phyloP scores from a whole-genome alignment of 2,797 vertebrate genomes.

The Menidia menidia region DNA sequence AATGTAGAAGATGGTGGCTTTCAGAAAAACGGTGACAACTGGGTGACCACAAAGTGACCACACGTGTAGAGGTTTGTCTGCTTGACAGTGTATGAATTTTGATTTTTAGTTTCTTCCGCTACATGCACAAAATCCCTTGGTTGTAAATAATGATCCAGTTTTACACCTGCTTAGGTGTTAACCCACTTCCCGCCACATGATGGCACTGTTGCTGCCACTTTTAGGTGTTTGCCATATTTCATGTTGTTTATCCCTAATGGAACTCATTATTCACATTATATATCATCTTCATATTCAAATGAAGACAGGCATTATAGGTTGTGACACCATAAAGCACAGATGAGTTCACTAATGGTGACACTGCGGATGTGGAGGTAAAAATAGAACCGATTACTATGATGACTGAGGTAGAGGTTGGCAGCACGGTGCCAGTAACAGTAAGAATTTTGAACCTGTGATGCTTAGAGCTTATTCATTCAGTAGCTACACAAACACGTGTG shows the following conservation, averaged over 20 bases:
- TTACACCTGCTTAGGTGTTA: neutral
- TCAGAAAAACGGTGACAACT: too few species aligned
- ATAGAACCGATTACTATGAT: neutral
- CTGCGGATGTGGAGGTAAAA: neutral
- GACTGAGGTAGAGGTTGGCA: neutral
- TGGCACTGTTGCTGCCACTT: neutral
- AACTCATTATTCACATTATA: too few species aligned
- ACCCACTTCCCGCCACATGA: neutral
- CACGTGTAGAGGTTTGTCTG: too few species aligned
- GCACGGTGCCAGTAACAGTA: too few species aligned
- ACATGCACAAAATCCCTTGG: too few species aligned
- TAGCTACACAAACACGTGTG: neutral
- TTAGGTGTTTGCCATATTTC: neutral
- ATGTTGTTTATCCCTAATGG: neutral
- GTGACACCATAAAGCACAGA: neutral
- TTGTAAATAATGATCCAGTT: neutral
- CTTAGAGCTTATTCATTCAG: neutral
- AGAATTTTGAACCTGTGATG: neutral
- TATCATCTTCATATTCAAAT: neutral
- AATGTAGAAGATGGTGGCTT: too few species aligned
- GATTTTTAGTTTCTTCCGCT: too few species aligned
- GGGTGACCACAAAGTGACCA: too few species aligned
- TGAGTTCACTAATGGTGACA: neutral
- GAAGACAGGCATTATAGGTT: neutral
- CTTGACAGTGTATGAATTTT: too few species aligned